phyloP scores from a whole-genome alignment of 2,797 vertebrate genomes.

The Protosalanx chinensis region DNA sequence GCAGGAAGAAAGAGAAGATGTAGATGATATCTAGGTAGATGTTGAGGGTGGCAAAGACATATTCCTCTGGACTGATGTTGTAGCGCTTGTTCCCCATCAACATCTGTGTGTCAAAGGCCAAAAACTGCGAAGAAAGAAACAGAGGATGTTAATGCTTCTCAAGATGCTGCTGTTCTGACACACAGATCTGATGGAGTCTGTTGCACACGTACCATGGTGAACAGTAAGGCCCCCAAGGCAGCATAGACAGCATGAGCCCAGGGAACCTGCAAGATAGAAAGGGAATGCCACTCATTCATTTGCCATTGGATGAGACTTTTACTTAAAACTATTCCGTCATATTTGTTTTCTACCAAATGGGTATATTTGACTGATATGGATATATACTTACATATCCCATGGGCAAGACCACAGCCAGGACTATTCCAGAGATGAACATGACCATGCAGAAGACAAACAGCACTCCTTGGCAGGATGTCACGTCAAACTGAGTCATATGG shows the following conservation, averaged over 20 bases:
- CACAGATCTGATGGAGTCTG: too few relatives aligned
- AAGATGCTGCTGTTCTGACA: background rate
- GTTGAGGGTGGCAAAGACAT: slow-evolving; percentile 90
- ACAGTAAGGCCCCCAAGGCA: slow-evolving; percentile 82
- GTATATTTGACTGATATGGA: background rate
- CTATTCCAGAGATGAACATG: slow-evolving; percentile 82
- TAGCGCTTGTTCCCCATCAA: slow-evolving; percentile 89
- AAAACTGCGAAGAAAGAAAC: slow-evolving; percentile 74
- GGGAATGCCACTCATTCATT: background rate
- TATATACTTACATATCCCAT: slow-evolving; percentile 84
- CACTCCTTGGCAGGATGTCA: slow-evolving; percentile 87
- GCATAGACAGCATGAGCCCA: slow-evolving; percentile 85
- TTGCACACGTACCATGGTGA: slow-evolving; percentile 82
- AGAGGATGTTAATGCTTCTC: slow-evolving; percentile 19
- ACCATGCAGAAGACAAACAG: slow-evolving; percentile 85
- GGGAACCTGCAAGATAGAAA: slow-evolving; percentile 74
- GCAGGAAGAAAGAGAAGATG: slow-evolving; percentile 91
- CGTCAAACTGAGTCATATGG: slow-evolving; percentile 75
- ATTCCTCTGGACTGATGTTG: slow-evolving; percentile 88
- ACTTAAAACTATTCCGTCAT: background rate
- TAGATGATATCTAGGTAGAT: slow-evolving; percentile 93
- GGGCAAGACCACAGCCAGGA: slow-evolving; percentile 80
- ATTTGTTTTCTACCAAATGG: background rate
- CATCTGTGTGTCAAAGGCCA: slow-evolving; percentile 92
- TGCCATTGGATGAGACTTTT: background rate